Percentiles rank a stretch among this genome's conserved stretches.
phyloP scores from a whole-genome alignment of 2,113 vertebrate genomes.

The Elephas maximus region DNA sequence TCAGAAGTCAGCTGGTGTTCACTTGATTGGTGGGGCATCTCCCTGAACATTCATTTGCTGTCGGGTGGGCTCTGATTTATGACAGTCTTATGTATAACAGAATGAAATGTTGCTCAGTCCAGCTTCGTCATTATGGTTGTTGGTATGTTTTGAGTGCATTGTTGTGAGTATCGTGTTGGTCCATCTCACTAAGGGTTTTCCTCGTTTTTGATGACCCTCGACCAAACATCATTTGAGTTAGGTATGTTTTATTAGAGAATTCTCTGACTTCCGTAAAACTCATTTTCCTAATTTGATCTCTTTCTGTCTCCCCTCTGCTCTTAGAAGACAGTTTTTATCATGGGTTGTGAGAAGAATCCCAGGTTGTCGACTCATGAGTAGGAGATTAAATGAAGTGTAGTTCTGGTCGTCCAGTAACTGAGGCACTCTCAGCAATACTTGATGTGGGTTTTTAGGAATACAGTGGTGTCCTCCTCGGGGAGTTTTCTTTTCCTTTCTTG shows the following conservation, averaged over 20 bases:
- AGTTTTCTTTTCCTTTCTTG: neutral
- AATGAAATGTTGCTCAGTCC: too few species aligned
- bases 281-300: neutral
- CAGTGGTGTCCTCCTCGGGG: neutral
- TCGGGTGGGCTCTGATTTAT: neutral
- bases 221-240: neutral
- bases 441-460: neutral
- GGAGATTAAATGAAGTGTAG: neutral
- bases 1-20: neutral
- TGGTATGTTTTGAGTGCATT: neutral
- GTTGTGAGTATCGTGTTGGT: too few species aligned
- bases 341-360: neutral
- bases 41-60: neutral
- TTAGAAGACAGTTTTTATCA: neutral
- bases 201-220: too few species aligned
- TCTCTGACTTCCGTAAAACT: neutral
- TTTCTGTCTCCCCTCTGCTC: neutral
- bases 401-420: neutral
- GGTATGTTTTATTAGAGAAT: neutral
- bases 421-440: neutral
- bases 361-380: neutral
- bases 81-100: neutral
- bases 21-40: neutral
- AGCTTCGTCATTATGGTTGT: neutral
- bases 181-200: neutral